These are phyloP conservation scores for Cyrtodaria siliqua DNA, from an alignment of 2,888 invertebrate genomes.

Conservation along the genomic window DNA sequence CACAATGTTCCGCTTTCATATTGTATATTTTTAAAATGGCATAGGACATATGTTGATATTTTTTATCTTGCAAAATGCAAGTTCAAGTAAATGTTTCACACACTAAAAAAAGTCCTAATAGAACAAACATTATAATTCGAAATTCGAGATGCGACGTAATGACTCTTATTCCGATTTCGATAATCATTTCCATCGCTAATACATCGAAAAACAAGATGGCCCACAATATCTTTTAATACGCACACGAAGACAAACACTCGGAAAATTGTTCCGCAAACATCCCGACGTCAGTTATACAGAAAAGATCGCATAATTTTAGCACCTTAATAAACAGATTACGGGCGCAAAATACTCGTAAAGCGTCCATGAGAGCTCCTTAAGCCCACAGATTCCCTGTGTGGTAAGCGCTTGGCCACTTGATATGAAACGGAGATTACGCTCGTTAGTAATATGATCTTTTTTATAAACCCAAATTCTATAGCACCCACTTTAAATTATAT, in stretches of 20 bases:
- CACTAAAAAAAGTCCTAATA: too few species aligned
- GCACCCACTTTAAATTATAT: conserved; percentile 15
- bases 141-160: too few species aligned
- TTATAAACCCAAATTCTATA: conserved; percentile 21
- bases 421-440: conserved; percentile 12
- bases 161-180: too few species aligned
- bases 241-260: conserved; percentile 20
- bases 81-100: too few species aligned
- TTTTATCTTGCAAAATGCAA: too few species aligned
- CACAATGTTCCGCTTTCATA: too few species aligned
- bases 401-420: conserved; percentile 27
- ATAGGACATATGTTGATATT: too few species aligned
- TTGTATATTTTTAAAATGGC: too few species aligned
- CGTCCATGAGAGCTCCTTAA: conserved; percentile 52
- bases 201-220: conserved; percentile 19
- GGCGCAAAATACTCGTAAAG: conserved; percentile 60
- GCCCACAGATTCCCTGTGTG: conserved; percentile 36
- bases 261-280: conserved; percentile 29
- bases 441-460: background rate
- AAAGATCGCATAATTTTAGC: conserved; percentile 54
- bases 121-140: too few species aligned
- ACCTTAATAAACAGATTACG: conserved; percentile 70
- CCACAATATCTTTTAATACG: conserved; percentile 35
- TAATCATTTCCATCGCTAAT: too few species aligned
- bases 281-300: conserved; percentile 40